Conservation (phyloP, 2,113 vertebrate species). For the Fukomys damarensis region DNA sequence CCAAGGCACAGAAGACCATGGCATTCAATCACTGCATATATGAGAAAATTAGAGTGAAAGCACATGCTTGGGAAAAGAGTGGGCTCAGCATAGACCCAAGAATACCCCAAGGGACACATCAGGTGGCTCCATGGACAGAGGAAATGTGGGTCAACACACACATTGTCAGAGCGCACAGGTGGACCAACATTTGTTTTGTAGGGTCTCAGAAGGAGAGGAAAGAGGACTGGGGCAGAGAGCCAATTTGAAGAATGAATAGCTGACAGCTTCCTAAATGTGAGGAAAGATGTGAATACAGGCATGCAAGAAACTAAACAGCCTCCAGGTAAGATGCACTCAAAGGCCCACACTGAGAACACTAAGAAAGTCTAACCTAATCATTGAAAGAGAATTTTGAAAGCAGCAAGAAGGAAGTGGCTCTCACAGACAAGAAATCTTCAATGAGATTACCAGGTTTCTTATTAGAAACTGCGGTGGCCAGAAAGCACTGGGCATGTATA, state of each 20-base stretch:
- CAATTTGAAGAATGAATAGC: not conserved
- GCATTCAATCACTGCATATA: not conserved
- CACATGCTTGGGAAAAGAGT: not conserved
- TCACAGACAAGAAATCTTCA: not conserved
- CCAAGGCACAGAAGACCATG: not conserved
- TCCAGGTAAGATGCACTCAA: not conserved
- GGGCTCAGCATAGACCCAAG: not conserved
- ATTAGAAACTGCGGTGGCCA: not conserved
- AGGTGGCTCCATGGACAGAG: not conserved
- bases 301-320: not conserved
- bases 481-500: not conserved
- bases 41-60: too few relatives aligned
- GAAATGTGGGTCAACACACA: not conserved
- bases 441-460: not conserved
- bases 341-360: not conserved
- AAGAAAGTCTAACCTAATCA: not conserved
- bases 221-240: not conserved
- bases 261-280: not conserved
- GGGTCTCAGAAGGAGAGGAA: not conserved
- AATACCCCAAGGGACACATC: too few relatives aligned
- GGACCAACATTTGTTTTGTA: not conserved
- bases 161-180: not conserved
- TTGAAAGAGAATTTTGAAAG: not conserved
- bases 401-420: not conserved
- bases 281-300: not conserved